Evolutionary conservation across 1,140 invertebrate genomes (phyloP).

Genomic region (Tribolium madens): DNA sequence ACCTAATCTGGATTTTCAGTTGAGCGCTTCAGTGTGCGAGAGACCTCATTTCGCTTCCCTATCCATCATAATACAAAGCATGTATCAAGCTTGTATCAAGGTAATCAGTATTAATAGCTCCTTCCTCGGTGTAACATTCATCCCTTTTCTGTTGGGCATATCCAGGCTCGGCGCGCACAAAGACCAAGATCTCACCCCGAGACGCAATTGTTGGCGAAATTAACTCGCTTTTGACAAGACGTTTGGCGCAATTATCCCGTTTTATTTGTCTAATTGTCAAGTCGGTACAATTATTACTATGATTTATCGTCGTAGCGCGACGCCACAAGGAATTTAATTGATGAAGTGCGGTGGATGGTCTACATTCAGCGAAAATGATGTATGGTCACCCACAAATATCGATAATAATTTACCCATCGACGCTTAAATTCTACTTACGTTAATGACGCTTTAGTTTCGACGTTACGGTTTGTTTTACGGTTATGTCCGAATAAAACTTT

Average conservation of each 20-base stretch:
- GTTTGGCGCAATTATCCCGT: constrained; percentile 31
- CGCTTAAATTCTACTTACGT: background rate
- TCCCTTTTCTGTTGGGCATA: constrained; percentile 8
- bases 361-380: constrained; percentile 12
- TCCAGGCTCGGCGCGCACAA: constrained; percentile 19
- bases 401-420: constrained; percentile 12
- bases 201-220: constrained; percentile 33
- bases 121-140: constrained; percentile 29
- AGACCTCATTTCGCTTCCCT: constrained; percentile 14
- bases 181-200: constrained; percentile 29
- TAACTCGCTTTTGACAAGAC: constrained; percentile 36
- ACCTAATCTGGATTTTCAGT: constrained; percentile 22
- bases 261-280: constrained; percentile 38
- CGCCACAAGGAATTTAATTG: constrained; percentile 16
- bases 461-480: constrained; percentile 32
- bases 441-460: constrained; percentile 23
- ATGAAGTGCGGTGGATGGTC: constrained; percentile 10
- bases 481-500: constrained; percentile 23
- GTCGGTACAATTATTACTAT: constrained; percentile 28
- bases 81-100: constrained; percentile 49
- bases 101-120: constrained; percentile 51
- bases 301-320: constrained; percentile 14
- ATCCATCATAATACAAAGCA: constrained; percentile 50
- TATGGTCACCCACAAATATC: constrained; percentile 18
- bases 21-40: background rate